These are phyloP conservation scores for Campodea augens DNA, from an alignment of 1,140 invertebrate species.

Conservation along the genomic window DNA sequence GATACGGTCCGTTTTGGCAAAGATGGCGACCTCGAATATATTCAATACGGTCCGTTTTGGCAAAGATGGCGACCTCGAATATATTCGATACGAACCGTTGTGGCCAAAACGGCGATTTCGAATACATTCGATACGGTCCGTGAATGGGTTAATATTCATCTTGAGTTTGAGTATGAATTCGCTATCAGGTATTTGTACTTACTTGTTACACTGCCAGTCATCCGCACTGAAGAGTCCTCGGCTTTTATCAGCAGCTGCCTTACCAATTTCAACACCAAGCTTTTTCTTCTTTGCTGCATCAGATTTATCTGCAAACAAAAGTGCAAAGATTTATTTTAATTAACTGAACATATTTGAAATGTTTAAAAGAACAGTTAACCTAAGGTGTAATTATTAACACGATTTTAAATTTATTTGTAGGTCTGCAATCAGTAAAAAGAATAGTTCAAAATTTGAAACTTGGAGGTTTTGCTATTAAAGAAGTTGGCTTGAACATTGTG, in stretches of 20 bases:
- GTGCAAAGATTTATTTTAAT: slow-evolving; percentile 7
- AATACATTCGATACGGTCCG: too few species aligned
- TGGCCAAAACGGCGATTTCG: too few species aligned
- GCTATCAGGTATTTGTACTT: too few species aligned
- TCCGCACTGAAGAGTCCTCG: slow-evolving; percentile 95
- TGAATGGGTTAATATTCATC: too few species aligned
- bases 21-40: too few species aligned
- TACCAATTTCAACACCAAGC: slow-evolving; percentile 91
- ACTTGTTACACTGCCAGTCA: slow-evolving; percentile 98
- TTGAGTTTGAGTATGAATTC: too few species aligned
- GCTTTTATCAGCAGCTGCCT: slow-evolving; percentile 93
- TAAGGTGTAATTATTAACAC: background rate
- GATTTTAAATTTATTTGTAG: background rate
- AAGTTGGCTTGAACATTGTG: too few species aligned
- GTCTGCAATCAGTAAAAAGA: background rate
- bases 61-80: too few species aligned
- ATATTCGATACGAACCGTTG: too few species aligned
- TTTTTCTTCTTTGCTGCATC: slow-evolving; percentile 61
- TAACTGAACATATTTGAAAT: background rate
- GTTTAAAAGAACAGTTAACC: background rate
- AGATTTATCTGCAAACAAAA: slow-evolving; percentile 28
- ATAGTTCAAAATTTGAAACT: background rate
- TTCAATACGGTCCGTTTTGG: too few species aligned
- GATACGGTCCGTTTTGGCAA: too few species aligned
- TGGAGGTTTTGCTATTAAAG: background rate